These are phyloP conservation scores for Tanytarsus gracilentus DNA, from an alignment of 2,888 invertebrate genomes.

Conservation along the genomic window DNA sequence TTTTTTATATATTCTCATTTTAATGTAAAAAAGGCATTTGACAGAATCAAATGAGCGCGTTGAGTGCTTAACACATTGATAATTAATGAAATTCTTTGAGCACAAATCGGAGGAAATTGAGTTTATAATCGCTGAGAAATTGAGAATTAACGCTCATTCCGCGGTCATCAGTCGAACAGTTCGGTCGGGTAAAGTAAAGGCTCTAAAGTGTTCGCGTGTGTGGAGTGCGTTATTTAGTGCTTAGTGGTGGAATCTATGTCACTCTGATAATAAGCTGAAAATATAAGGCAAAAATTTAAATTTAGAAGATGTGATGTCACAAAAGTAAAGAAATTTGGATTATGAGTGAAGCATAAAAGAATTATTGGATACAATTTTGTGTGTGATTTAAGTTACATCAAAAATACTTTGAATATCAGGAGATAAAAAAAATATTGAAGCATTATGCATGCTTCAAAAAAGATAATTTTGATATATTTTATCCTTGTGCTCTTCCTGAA, in stretches of 20 bases:
- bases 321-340: neutral
- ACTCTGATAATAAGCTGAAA: constrained; percentile 13
- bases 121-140: constrained; percentile 25
- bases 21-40: constrained; percentile 12
- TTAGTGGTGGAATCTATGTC: constrained; percentile 16
- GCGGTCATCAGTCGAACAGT: constrained; percentile 17
- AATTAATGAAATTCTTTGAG: constrained; percentile 18
- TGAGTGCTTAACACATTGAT: neutral
- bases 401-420: neutral
- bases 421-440: neutral
- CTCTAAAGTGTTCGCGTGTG: neutral
- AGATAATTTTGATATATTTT: neutral
- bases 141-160: constrained; percentile 24
- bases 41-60: neutral
- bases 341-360: neutral
- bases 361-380: neutral
- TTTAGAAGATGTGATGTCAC: constrained; percentile 7
- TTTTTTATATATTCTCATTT: neutral
- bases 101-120: constrained; percentile 17
- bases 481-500: constrained; percentile 1
- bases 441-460: constrained; percentile 14
- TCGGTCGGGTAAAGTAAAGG: neutral
- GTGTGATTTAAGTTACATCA: neutral
- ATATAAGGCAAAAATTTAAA: neutral
- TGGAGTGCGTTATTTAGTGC: constrained; percentile 2